Evolutionary conservation across 2,797 vertebrate genomes (phyloP).

Genomic region (Aplochiton taeniatus): DNA sequence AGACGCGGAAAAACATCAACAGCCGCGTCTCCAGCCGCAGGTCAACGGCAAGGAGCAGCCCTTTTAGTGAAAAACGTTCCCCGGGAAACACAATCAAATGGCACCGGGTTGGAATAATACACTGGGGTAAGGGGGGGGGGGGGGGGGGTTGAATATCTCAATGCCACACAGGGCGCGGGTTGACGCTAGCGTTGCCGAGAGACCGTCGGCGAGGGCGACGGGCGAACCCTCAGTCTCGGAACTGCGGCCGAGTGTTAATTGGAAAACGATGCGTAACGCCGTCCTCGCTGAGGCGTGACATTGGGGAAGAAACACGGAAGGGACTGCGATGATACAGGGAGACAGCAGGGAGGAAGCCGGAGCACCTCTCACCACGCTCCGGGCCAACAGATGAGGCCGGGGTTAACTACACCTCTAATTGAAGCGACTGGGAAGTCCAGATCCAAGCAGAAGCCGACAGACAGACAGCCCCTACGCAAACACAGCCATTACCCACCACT

Average conservation of each 20-base stretch:
- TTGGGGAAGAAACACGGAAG: conserved; percentile 55
- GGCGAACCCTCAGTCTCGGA: conserved; percentile 41
- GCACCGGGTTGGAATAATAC: conserved; percentile 28
- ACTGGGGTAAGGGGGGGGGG: too few species aligned
- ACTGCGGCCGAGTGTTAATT: conserved; percentile 67
- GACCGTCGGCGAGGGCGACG: conserved; percentile 22
- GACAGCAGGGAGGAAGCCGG: conserved; percentile 28
- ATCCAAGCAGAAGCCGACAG: conserved; percentile 18
- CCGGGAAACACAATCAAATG: conserved; percentile 38
- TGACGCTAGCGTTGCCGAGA: conserved; percentile 39
- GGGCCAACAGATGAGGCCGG: neutral
- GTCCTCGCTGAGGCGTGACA: conserved; percentile 58
- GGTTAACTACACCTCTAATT: conserved; percentile 11
- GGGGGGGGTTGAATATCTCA: conserved; percentile 47
- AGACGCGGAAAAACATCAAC: conserved; percentile 59
- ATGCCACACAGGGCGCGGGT: conserved; percentile 17
- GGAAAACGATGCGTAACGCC: conserved; percentile 59
- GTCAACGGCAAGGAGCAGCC: conserved; percentile 57
- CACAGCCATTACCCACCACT: neutral
- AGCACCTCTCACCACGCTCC: neutral
- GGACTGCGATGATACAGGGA: conserved; percentile 55
- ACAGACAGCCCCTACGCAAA: conserved; percentile 36
- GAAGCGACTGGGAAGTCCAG: conserved; percentile 22
- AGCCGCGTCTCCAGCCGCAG: conserved; percentile 47
- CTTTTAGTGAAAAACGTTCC: conserved; percentile 47